Evolutionary conservation across 2,797 vertebrate genomes (phyloP), one percentile per base, ranked within the genome.

Genomic region (Botia kubotai): DNA sequence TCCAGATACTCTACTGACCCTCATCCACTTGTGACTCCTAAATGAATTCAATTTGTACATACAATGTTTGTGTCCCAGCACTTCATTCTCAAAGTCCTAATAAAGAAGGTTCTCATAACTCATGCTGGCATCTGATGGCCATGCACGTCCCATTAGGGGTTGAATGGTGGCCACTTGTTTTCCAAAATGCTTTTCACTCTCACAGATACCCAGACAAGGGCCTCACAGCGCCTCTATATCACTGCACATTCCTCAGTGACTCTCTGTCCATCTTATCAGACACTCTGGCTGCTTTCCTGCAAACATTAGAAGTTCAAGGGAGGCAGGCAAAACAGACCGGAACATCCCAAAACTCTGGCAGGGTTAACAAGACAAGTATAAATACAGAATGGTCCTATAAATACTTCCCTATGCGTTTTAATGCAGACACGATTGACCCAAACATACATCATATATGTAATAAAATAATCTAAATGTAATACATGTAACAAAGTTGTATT

Each of bases 101-200:
- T 53, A 73, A 78, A 68, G 46, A 60, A 39, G 21, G n/a, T 50
- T 33, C 17, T n/a, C 72, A 68, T 73, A 80, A 86, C 75, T 77
- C 73, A 77, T 60, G 43, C 79, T 65, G 75, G n/a, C 72, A 17
- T 65, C 58, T 83, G 72, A 77, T 14, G 43, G 67, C 67, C 73
- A 74, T 74, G 55, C 72, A 48, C 50, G 19, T 67, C 69, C 19
- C 60, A 62, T 86, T 69, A 84, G 60, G 46, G 26, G n/a, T 19
- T 58, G 16, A 19, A 68, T 62, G 80, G 66, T 62, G n/a, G 62
- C 50, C 36, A 11, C 26, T 74, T 82, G 72, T 70, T 79, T 70
- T 73, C 57, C 70, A 43, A 65, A 60, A 65, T 77, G 58, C 63
- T 79, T 67, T 72, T 29, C 21, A 26, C 60, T 21, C 2, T 57